These are phyloP conservation scores for Lasioglossum leucozonium DNA, from an alignment of 2,888 invertebrate genomes.

Conservation along the genomic window DNA sequence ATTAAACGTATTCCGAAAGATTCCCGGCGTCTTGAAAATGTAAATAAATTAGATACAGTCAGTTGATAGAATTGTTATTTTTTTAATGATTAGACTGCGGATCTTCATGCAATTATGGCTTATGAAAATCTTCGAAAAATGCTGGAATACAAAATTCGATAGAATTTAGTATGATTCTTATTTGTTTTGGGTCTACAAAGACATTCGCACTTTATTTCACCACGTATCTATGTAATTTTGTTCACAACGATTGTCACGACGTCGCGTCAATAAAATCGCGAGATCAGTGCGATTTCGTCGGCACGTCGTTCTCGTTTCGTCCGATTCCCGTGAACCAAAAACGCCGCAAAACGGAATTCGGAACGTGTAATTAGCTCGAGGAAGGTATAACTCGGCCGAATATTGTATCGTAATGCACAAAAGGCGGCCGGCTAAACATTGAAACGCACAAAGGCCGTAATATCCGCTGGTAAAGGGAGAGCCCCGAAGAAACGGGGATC, in stretches of 20 bases:
- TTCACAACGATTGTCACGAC: too few relatives aligned
- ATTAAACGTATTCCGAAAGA: neutral
- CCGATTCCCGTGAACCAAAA: neutral
- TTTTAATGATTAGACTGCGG: too few relatives aligned
- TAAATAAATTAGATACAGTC: neutral
- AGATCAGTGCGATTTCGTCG: neutral
- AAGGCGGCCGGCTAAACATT: neutral
- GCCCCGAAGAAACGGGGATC: neutral
- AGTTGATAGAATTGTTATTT: too few relatives aligned
- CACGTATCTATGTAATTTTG: too few relatives aligned
- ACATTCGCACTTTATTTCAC: too few relatives aligned
- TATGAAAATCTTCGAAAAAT: too few relatives aligned
- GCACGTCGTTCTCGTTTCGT: neutral
- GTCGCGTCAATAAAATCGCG: neutral
- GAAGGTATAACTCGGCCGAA: neutral
- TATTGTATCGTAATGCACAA: neutral
- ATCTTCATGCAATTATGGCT: too few relatives aligned
- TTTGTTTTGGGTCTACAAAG: too few relatives aligned
- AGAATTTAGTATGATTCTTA: too few relatives aligned
- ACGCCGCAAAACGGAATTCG: neutral
- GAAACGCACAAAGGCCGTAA: neutral
- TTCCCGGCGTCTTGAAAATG: accelerated
- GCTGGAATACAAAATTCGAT: too few relatives aligned
- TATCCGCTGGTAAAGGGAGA: neutral
- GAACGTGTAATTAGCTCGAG: neutral